Percentiles rank a stretch among this genome's conserved stretches.
Conservation (phyloP, 2,888 invertebrate genomes). For the Gymnosoma rotundatum region DNA sequence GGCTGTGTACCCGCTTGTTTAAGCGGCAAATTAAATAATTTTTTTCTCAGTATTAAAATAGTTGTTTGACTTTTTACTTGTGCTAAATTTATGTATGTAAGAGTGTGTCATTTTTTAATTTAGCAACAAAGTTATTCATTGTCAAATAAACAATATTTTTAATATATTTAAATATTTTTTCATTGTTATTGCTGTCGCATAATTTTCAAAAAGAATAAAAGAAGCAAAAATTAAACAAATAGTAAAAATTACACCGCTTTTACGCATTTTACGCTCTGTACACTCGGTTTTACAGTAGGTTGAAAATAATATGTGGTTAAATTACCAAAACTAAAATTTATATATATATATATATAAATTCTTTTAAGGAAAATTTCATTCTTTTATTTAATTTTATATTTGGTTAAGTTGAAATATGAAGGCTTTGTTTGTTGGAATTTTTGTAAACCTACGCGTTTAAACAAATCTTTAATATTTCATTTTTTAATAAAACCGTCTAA, state of each 20-base stretch:
- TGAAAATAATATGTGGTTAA: too few species aligned
- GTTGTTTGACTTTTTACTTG: constrained; percentile 38
- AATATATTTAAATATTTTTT: constrained; percentile 10
- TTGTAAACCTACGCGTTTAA: too few species aligned
- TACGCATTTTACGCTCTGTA: background rate
- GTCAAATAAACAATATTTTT: background rate
- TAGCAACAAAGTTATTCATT: constrained; percentile 31
- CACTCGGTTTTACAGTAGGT: too few species aligned
- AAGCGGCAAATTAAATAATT: constrained; percentile 76
- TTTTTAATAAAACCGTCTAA: too few species aligned
- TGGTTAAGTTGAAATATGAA: too few species aligned
- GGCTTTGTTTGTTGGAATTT: too few species aligned
- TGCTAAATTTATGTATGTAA: constrained; percentile 1
- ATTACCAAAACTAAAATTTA: too few species aligned
- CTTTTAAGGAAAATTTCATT: too few species aligned
- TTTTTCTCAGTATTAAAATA: constrained; percentile 53
- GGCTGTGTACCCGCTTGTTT: constrained; percentile 77
- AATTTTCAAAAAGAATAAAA: background rate
- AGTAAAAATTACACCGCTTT: background rate
- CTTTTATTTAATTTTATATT: too few species aligned
- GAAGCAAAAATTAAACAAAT: background rate
- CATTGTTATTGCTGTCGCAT: constrained; percentile 27
- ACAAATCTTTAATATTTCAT: too few species aligned
- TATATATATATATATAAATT: too few species aligned
- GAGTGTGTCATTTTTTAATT: constrained; percentile 28